These are phyloP conservation scores for Pseudopodoces humilis DNA, from an alignment of 2,113 vertebrate genomes.

Conservation along the genomic window DNA sequence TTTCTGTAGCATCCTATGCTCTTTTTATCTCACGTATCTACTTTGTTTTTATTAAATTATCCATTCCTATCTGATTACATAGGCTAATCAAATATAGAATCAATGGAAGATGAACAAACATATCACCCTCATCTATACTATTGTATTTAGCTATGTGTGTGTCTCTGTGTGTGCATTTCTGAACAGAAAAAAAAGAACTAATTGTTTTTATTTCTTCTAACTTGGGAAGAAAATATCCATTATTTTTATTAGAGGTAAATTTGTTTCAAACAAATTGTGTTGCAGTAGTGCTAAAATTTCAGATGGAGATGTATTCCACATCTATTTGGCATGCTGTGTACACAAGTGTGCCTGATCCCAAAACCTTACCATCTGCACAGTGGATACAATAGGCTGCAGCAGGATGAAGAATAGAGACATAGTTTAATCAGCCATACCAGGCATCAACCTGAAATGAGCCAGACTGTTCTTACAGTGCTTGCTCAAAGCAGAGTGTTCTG, in stretches of 20 bases:
- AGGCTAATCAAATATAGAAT: not conserved
- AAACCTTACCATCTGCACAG: conserved; percentile 4
- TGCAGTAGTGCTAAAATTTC: not conserved
- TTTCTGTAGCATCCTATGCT: not conserved
- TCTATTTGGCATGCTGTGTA: not conserved
- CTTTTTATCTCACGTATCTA: not conserved
- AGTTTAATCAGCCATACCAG: not conserved
- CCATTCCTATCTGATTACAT: not conserved
- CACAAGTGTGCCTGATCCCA: not conserved
- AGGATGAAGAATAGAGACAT: not conserved
- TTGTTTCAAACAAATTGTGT: not conserved
- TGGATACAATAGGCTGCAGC: not conserved
- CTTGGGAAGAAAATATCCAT: not conserved
- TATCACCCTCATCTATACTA: not conserved
- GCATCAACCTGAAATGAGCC: not conserved
- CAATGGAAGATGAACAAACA: not conserved
- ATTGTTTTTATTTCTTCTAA: not conserved
- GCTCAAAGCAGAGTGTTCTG: not conserved
- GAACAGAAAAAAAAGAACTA: not conserved
- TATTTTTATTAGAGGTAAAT: not conserved
- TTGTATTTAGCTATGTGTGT: not conserved
- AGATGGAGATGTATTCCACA: not conserved
- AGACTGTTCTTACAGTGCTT: not conserved
- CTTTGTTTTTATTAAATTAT: conserved; percentile 28
- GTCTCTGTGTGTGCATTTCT: not conserved